Evolutionary conservation across 1,140 invertebrate species (phyloP), one percentile per base, ranked within the genome.

Genomic region (Zaprionus vittiger): DNA sequence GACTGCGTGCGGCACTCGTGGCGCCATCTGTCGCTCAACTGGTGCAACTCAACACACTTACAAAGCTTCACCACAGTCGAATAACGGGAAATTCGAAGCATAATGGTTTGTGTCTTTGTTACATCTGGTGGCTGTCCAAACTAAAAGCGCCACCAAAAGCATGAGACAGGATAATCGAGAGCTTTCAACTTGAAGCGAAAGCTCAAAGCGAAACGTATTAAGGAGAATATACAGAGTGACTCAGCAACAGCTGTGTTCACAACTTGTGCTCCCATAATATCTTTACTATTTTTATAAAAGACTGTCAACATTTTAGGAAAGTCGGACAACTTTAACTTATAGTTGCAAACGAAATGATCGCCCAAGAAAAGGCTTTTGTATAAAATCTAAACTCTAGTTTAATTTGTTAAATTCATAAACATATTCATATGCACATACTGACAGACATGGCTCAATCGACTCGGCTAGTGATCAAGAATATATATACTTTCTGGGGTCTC

Each of bases 41-140:
- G 9, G 14, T 47, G 63, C 31, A 31, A 61, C 41, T 73, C 54
- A 69, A 63, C 75, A 77, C 77, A 64, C 34, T 54, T 55, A 4
- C 41, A 5, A n/a, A 15, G 12, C 2, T 64, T 83, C 49, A 89
- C 77, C 83, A 83, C 57, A 15, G 7, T 1, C 11, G 7, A 70
- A 84, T 73, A 67, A 17, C n/a, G 63, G 84, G 83, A 86, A 76
- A 76, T 54, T 75, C 17, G 1, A 14, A 12, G 12, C 20, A 5
- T 14, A 24, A 4, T 5, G 57, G 59, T 61, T 7, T 4, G 57
- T 73, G 73, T 64, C 67, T 63, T 0, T 1, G 31, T 28, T 73
- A 24, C 28, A 4, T 2, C 24, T 56, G 63, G 28, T 72, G 4
- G 0, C 3, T 52, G 54, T 55, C 14, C 1, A 1, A 7, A 22